These are phyloP conservation scores for Brienomyrus longianalis DNA, from an alignment of 2,113 vertebrate genomes.

Conservation along the genomic window DNA sequence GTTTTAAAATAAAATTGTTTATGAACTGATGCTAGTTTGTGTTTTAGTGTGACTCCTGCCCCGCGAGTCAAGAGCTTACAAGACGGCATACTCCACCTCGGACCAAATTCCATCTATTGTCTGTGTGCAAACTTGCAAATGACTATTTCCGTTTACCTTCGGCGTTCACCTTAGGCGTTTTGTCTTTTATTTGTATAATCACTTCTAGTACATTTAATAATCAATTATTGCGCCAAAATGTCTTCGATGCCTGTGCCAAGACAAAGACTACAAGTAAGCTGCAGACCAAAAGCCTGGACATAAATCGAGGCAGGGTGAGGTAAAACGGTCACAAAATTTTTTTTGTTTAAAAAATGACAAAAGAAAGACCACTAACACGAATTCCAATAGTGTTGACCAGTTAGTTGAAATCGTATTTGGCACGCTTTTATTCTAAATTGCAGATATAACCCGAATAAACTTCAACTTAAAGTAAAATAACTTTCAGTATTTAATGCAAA, in stretches of 20 bases:
- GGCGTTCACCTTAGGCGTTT: not conserved
- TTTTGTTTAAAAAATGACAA: not conserved
- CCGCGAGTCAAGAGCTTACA: constrained; percentile 21
- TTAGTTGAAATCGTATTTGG: not conserved
- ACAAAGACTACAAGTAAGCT: not conserved
- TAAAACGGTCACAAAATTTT: not conserved
- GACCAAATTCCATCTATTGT: constrained; percentile 34
- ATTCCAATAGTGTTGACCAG: not conserved
- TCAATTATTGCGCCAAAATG: not conserved
- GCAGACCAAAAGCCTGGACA: not conserved
- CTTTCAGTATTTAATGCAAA: not conserved
- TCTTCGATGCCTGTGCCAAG: not conserved
- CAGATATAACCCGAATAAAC: not conserved
- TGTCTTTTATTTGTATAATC: not conserved
- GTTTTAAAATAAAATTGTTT: not conserved
- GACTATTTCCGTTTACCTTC: constrained; percentile 27
- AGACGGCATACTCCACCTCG: constrained; percentile 1
- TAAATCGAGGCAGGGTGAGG: not conserved
- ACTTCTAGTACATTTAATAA: constrained; percentile 17
- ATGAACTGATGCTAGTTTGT: constrained; percentile 3
- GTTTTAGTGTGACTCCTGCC: not conserved
- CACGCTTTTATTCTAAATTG: not conserved
- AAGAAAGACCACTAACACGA: not conserved
- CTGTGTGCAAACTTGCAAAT: constrained; percentile 45
- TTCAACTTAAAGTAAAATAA: not conserved